Evolutionary conservation across 2,888 invertebrate genomes (phyloP), one percentile per base, ranked within the genome.

Genomic region (Scotopteryx bipunctaria): DNA sequence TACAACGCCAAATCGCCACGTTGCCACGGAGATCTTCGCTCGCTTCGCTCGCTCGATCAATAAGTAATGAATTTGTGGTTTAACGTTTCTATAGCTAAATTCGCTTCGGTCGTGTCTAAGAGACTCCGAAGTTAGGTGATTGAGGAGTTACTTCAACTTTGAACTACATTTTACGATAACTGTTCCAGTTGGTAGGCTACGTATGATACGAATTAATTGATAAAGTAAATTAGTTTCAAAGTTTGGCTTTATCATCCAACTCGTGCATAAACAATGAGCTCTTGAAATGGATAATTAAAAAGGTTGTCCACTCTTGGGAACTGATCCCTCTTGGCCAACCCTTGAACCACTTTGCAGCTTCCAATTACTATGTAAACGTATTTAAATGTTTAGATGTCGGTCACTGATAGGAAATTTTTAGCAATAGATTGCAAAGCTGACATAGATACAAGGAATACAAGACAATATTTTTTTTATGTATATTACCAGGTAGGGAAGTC

Each of bases 31-130:
- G n/a, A n/a, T n/a, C n/a, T n/a, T n/a, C n/a, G n/a, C n/a, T n/a
- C n/a, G n/a, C n/a, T n/a, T n/a, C n/a, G n/a, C n/a, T n/a, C n/a
- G n/a, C n/a, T n/a, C n/a, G n/a, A n/a, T n/a, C n/a, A n/a, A n/a
- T 57, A 54, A 55, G 9, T 53, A 45, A 56, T 47, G 48, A 55
- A 53, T 56, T 50, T 56, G 44, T 40, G 42, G 53, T 38, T 43
- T 36, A 54, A 32, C 16, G 16, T 41, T 54, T 43, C 46, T 42
- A 49, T 41, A 48, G 45, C 33, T 43, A 51, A 47, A 43, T 55
- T 46, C 11, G 33, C 29, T 38, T 38, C 31, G 6, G 23, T 16
- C 16, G 47, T 29, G 25, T 41, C 37, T 37, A 27, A 33, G 43
- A 21, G 27, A 40, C 19, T 36, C 21, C 23, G 5, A 44, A 44